Evolutionary conservation across 2,888 invertebrate species (phyloP).

Genomic region (Eretmocerus hayati): DNA sequence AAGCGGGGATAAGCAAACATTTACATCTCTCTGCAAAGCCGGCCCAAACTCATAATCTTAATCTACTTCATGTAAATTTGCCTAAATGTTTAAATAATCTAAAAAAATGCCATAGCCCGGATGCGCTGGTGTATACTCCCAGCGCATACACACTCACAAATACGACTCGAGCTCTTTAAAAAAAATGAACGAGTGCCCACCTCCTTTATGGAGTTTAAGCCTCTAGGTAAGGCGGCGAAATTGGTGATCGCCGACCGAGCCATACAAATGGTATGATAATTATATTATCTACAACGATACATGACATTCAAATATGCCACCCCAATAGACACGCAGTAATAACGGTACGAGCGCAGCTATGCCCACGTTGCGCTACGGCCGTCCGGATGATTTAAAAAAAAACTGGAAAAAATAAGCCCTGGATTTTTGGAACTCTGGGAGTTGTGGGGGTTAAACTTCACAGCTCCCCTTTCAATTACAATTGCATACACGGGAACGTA

Average conservation of each 20-base stretch:
- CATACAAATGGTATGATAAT: conserved; percentile 21
- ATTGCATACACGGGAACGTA: conserved; percentile 29
- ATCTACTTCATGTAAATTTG: conserved; percentile 47
- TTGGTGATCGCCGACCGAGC: conserved; percentile 33
- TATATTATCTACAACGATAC: conserved; percentile 25
- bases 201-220: conserved; percentile 5
- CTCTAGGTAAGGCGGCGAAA: conserved; percentile 34
- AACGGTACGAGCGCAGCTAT: conserved; percentile 25
- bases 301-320: conserved; percentile 26
- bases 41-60: conserved; percentile 39
- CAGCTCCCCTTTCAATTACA: conserved; percentile 33
- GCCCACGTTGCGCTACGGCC: conserved; percentile 24
- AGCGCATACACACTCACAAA: conserved; percentile 48
- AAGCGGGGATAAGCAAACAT: neutral
- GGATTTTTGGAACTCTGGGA: conserved; percentile 32
- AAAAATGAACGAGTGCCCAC: conserved; percentile 25
- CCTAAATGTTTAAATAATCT: conserved; percentile 48
- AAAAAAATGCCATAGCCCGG: conserved; percentile 49
- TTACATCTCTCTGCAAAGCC: conserved; percentile 20
- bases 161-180: conserved; percentile 46
- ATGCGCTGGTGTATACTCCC: conserved; percentile 49
- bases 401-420: conserved; percentile 32
- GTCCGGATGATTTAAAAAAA: conserved; percentile 21
- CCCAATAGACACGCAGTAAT: conserved; percentile 28
- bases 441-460: conserved; percentile 38